A percentile compares a stretch with the other conserved stretches of the same genome.
Conservation (phyloP, 1,140 invertebrate species). For the Apis cerana region DNA sequence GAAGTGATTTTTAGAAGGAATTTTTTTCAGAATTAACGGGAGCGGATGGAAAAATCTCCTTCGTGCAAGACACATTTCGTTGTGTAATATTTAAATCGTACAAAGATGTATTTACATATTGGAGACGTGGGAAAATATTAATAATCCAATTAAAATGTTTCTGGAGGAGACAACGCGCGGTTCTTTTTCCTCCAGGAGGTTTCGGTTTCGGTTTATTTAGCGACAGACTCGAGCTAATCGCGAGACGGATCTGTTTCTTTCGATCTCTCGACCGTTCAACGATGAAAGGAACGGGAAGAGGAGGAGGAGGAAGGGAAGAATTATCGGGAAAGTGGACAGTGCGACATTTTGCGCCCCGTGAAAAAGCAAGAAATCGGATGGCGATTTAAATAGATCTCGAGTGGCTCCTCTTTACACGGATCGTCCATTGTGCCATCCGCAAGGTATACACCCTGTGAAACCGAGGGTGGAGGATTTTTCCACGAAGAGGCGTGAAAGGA, state of each 20-base stretch:
- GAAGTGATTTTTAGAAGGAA: no score
- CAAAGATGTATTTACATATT: no score
- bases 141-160: no score
- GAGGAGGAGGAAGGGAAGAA: background rate
- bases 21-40: no score
- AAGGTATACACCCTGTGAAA: conserved; percentile 36
- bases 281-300: background rate
- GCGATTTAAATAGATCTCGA: conserved; percentile 76
- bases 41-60: no score
- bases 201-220: conserved; percentile 12
- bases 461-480: conserved; percentile 51
- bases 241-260: conserved; percentile 42
- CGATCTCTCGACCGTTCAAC: background rate
- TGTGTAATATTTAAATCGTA: no score
- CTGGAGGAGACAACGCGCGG: background rate
- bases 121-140: no score
- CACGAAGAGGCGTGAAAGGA: conserved; percentile 71
- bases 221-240: conserved; percentile 47
- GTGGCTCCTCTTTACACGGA: conserved; percentile 43
- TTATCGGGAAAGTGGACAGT: background rate
- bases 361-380: conserved; percentile 70
- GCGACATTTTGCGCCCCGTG: conserved; percentile 50
- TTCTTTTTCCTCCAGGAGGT: background rate
- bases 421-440: conserved; percentile 41
- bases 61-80: no score